phyloP scores from a whole-genome alignment of 2,888 invertebrate genomes.

The Andrena dorsata region DNA sequence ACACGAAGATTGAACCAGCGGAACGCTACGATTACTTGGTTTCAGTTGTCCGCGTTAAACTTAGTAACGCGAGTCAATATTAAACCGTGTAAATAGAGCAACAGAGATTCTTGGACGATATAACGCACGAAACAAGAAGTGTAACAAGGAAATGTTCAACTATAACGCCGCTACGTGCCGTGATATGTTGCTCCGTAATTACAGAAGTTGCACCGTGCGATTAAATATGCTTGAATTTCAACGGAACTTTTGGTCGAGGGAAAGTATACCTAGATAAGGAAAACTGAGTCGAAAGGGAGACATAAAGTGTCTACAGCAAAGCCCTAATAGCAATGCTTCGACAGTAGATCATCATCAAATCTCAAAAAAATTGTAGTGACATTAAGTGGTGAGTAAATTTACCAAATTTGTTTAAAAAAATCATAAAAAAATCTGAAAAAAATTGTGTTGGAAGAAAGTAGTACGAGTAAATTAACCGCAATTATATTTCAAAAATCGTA shows the following conservation, averaged over 20 bases:
- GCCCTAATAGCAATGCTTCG: too few species aligned
- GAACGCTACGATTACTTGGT: constrained; percentile 16
- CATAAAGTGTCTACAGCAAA: too few species aligned
- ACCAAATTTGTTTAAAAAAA: too few species aligned
- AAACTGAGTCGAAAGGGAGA: not conserved
- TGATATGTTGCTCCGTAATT: constrained; percentile 8
- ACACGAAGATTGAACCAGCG: constrained; percentile 7
- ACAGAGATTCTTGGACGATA: constrained; percentile 34
- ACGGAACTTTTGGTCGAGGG: constrained; percentile 4
- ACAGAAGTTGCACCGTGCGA: constrained; percentile 16
- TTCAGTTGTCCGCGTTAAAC: constrained; percentile 30
- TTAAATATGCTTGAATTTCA: constrained; percentile 28
- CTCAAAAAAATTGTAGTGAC: too few species aligned
- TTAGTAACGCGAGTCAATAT: constrained; percentile 42
- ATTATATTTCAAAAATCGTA: too few species aligned
- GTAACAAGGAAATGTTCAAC: constrained; percentile 6
- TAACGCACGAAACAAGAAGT: constrained; percentile 19
- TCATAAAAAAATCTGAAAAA: too few species aligned
- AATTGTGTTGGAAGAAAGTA: too few species aligned
- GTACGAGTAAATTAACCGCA: too few species aligned
- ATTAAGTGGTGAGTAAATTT: too few species aligned
- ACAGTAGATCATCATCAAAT: too few species aligned
- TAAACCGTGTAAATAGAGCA: constrained; percentile 41
- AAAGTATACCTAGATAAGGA: not conserved
- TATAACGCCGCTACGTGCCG: not conserved